A percentile compares a stretch with the other conserved stretches of the same genome.
Evolutionary conservation across 2,113 vertebrate species (phyloP).

Genomic region (Amblyornis subalaris): DNA sequence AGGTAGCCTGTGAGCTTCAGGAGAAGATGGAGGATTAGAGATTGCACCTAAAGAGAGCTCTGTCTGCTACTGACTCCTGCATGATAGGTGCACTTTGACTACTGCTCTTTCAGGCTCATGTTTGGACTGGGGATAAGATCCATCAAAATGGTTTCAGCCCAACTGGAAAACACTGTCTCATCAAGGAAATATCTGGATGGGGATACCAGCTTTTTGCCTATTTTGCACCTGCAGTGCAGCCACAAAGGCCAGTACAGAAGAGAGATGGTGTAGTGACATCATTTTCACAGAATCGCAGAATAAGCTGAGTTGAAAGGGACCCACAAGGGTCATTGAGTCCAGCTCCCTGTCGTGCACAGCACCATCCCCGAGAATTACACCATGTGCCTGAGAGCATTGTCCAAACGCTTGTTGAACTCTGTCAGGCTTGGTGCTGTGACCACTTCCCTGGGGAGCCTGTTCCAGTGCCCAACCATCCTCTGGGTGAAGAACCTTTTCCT

Average conservation of each 20-base stretch:
- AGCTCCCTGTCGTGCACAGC: rapidly evolving
- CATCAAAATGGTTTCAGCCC: background rate
- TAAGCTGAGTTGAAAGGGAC: background rate
- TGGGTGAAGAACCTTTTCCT: background rate
- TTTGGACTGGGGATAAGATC: background rate
- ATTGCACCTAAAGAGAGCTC: background rate
- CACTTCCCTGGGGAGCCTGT: background rate
- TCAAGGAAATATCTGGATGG: background rate
- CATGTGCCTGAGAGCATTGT: rapidly evolving
- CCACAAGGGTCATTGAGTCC: background rate
- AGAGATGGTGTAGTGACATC: rapidly evolving
- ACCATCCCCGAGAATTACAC: background rate
- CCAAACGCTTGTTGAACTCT: background rate
- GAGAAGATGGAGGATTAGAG: background rate
- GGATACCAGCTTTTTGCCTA: background rate
- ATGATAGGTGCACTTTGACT: background rate
- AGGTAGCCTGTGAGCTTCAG: background rate
- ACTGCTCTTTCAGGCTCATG: background rate
- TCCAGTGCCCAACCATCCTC: background rate
- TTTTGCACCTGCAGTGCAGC: background rate
- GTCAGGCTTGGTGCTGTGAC: background rate
- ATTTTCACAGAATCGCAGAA: background rate
- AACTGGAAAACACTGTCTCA: background rate
- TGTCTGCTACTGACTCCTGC: background rate
- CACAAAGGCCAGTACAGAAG: background rate